Base-by-base conservation (phyloP, 2,797 vertebrate genomes). In the Prunella strophiata region DNA sequence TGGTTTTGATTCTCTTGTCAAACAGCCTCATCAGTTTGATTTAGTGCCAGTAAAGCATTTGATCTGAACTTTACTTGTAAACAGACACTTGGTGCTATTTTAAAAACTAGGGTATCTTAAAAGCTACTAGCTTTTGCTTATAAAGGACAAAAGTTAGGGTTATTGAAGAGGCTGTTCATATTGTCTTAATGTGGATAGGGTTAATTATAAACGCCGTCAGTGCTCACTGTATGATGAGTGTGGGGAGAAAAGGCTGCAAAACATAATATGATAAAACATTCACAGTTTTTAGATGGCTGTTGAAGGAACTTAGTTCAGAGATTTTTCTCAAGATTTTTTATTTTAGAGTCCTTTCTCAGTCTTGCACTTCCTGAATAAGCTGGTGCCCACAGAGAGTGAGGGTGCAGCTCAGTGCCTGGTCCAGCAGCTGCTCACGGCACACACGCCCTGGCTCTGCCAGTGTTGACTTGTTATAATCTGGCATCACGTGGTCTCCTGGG, bases 401-500 rank as follows among this genome's bases (percentile, higher is more conserved):
- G 74, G 65, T 10, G 52, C 79, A 82, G 77, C 54, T 23, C 34
- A 0, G 13, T 86, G 55, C 42, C 74, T 42, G 1, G 19, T 38
- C 17, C 32, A 45, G 94, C 68, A 36, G 81, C 93, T 51, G 75
- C 86, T 40, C 1, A 13, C 9, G 3, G 81, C 66, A 32, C 78
- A 38, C 88, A 36, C 73, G 19, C 81, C 70, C 73, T 21, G 74
- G 76, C 70, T 83, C 81, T 95, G 85, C 82, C 65, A 13, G 32
- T 5, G 48, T 32, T 77, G 91, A 62, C 86, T 93, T 80, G 47
- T 65, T 85, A 2, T 95, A 92, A 88, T 93, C 94, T 77, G 45
- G 76, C 70, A 71, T 93, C 97, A 96, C 89, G n/a, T 95, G 97
- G 10, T 30, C 58, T 72, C 30, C 70, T 85, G 47, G 80, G 2